Conservation (phyloP, 1,140 invertebrate genomes). For the Drosophila pallidifrons region DNA sequence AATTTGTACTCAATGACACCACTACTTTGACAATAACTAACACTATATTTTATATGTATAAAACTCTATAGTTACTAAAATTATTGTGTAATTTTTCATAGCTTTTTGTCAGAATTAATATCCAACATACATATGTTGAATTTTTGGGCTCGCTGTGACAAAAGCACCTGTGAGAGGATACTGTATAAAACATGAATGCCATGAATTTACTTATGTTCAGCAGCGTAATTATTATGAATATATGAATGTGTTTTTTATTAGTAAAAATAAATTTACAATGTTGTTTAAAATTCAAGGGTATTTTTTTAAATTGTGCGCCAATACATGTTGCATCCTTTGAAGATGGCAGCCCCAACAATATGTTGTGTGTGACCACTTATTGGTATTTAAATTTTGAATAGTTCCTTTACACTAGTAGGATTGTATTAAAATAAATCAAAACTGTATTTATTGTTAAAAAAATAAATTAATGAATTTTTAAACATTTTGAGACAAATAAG, state of each 20-base stretch:
- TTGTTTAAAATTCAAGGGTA: neutral
- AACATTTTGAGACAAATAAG: no score
- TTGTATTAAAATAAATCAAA: no score
- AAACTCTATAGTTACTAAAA: slow-evolving; percentile 25
- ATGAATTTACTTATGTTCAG: slow-evolving; percentile 65
- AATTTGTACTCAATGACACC: slow-evolving; percentile 34
- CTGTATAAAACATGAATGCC: slow-evolving; percentile 45
- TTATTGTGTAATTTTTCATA: slow-evolving; percentile 24
- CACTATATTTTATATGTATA: slow-evolving; percentile 38
- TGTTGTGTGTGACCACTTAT: neutral
- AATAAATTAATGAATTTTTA: no score
- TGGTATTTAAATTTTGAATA: neutral
- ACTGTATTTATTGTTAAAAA: no score
- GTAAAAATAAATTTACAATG: slow-evolving; percentile 67
- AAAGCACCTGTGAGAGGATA: slow-evolving; percentile 9
- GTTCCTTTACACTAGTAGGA: no score
- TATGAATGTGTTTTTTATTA: slow-evolving; percentile 66
- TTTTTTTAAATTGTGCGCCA: slow-evolving; percentile 17
- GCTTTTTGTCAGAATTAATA: slow-evolving; percentile 23
- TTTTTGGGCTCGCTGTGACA: slow-evolving; percentile 5
- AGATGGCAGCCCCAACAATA: slow-evolving; percentile 15
- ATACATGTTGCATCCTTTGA: neutral
- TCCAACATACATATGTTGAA: slow-evolving; percentile 21
- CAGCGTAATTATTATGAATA: slow-evolving; percentile 56
- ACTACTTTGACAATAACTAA: slow-evolving; percentile 66